A percentile compares a stretch with the other conserved stretches of the same genome.
Evolutionary conservation across 2,888 invertebrate species (phyloP).

Genomic region (Thymelicus acteon): DNA sequence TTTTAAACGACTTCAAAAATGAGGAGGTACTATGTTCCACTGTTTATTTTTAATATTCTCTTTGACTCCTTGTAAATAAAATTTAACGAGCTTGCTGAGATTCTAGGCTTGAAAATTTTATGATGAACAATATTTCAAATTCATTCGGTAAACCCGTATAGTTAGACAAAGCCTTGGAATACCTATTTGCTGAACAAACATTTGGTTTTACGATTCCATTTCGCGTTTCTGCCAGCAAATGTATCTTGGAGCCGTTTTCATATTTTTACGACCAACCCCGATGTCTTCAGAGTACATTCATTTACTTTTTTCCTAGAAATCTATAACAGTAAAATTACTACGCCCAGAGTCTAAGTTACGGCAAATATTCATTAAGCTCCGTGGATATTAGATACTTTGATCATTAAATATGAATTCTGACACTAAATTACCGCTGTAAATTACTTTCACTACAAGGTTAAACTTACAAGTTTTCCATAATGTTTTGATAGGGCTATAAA

Average conservation of each 20-base stretch:
- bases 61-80: not conserved
- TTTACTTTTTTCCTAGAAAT: constrained; percentile 5
- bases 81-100: not conserved
- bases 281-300: constrained; percentile 21
- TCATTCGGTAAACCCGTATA: constrained; percentile 13
- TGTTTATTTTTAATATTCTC: too few relatives aligned
- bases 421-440: too few relatives aligned
- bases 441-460: too few relatives aligned
- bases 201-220: constrained; percentile 28
- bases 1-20: too few relatives aligned
- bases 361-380: too few relatives aligned
- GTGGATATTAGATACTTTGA: too few relatives aligned
- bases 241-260: constrained; percentile 19
- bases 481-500: too few relatives aligned
- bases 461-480: too few relatives aligned
- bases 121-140: constrained; percentile 5
- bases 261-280: constrained; percentile 26
- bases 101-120: not conserved
- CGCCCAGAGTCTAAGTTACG: not conserved
- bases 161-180: constrained; percentile 23
- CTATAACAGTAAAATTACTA: not conserved
- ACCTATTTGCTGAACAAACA: constrained; percentile 32
- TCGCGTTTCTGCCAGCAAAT: constrained; percentile 22
- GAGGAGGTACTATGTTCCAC: too few relatives aligned
- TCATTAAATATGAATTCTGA: too few relatives aligned